These are phyloP conservation scores for Campylomormyrus numenius DNA, from an alignment of 2,113 vertebrate species.

Conservation along the genomic window DNA sequence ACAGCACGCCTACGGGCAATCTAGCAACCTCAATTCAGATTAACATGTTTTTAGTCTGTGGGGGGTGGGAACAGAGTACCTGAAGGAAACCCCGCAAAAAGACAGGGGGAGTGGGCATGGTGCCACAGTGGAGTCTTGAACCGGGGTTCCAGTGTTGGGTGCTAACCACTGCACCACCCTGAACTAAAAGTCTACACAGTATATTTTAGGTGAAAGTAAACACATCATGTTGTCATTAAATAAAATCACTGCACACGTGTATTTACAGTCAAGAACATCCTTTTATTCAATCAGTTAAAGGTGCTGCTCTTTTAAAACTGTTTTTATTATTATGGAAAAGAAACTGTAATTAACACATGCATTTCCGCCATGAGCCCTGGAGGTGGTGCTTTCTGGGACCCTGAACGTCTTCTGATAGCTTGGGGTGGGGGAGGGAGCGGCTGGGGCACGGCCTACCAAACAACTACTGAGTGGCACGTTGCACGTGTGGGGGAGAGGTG, in stretches of 20 bases:
- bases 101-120: neutral
- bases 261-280: constrained; percentile 76
- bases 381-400: constrained; percentile 42
- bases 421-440: constrained; percentile 14
- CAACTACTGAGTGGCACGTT: constrained; percentile 34
- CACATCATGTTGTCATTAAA: constrained; percentile 7
- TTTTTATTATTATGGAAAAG: constrained; percentile 75
- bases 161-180: neutral
- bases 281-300: constrained; percentile 79
- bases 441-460: constrained; percentile 35
- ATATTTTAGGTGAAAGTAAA: neutral
- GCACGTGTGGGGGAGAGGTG: constrained; percentile 24
- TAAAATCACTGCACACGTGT: constrained; percentile 16
- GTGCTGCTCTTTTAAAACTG: constrained; percentile 72
- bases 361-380: constrained; percentile 71
- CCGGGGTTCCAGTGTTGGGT: neutral
- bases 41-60: neutral
- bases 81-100: neutral
- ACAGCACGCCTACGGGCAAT: neutral
- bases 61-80: neutral
- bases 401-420: constrained; percentile 15
- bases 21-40: neutral
- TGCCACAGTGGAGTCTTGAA: neutral
- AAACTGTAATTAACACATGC: constrained; percentile 81
- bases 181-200: neutral